Conservation (phyloP, 2,888 invertebrate species). For the Nemotelus pantherinus region DNA sequence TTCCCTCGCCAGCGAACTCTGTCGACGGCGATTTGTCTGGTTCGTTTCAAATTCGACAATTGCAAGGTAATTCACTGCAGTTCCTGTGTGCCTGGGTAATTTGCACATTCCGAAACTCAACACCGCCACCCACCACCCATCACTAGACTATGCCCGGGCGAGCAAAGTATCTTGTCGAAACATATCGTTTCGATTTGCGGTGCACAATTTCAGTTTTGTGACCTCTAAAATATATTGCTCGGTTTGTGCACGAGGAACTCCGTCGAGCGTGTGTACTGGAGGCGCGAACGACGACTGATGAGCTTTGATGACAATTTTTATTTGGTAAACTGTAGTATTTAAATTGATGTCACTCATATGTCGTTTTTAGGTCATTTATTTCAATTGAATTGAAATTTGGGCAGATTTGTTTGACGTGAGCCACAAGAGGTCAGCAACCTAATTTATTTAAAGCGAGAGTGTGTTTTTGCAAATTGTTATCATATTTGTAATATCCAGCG, state of each 20-base stretch:
- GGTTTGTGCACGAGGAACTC: background rate
- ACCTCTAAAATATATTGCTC: constrained; percentile 18
- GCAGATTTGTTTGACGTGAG: constrained; percentile 16
- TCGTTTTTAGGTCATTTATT: constrained; percentile 41
- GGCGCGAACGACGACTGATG: background rate
- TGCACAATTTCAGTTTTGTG: constrained; percentile 25
- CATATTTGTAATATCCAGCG: no score
- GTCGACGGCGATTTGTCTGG: constrained; percentile 22
- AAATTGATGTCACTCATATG: constrained; percentile 42
- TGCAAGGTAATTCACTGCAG: constrained; percentile 40
- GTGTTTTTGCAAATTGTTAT: no score
- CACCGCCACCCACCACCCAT: background rate
- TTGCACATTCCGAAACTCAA: background rate
- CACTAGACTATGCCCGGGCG: background rate
- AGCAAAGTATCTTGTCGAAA: background rate
- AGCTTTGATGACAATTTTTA: constrained; percentile 22
- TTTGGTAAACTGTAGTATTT: constrained; percentile 33
- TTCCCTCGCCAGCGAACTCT: background rate
- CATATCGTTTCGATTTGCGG: constrained; percentile 9
- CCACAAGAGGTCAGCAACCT: constrained; percentile 25
- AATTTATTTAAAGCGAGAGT: background rate
- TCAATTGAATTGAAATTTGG: constrained; percentile 38
- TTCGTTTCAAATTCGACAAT: constrained; percentile 31
- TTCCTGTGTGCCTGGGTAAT: constrained; percentile 29
- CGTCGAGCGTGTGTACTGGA: background rate